Conservation (phyloP, 2,113 vertebrate species). For the Microtus montanus region DNA sequence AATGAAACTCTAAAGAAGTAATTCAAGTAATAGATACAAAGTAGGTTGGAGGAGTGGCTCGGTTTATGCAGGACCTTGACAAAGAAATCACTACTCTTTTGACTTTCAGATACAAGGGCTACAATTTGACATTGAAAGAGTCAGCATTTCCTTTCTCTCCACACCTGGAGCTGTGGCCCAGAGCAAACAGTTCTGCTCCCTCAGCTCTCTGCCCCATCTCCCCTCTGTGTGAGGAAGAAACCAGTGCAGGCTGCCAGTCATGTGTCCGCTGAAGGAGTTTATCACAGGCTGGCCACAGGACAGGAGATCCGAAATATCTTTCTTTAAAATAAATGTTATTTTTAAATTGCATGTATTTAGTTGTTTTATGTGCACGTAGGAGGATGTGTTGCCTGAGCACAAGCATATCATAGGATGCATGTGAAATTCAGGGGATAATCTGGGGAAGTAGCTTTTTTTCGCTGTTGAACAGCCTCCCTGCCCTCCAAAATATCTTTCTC, state of each 20-base stretch:
- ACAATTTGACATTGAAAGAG: background rate
- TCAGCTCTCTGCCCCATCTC: background rate
- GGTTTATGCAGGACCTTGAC: slow-evolving; percentile 19
- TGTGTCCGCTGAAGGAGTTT: too few species aligned
- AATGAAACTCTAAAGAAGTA: slow-evolving; percentile 1
- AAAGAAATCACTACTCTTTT: slow-evolving; percentile 8
- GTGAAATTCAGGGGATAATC: background rate
- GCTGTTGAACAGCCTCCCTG: too few species aligned
- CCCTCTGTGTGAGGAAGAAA: background rate
- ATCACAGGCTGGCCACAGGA: background rate
- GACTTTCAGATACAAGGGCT: background rate
- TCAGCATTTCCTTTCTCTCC: background rate
- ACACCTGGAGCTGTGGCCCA: background rate
- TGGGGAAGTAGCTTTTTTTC: background rate
- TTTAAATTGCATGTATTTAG: background rate
- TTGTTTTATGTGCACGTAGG: background rate
- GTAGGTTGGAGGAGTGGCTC: background rate
- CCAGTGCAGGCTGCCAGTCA: too few species aligned
- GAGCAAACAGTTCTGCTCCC: background rate
- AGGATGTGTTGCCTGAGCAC: background rate
- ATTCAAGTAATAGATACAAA: background rate
- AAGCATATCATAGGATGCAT: too few species aligned
- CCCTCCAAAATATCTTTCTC: background rate
- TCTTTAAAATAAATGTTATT: background rate
- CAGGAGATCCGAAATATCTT: background rate